Evolutionary conservation across 2,113 vertebrate genomes (phyloP), one percentile per base, ranked within the genome.

Genomic region (Galbula dea): DNA sequence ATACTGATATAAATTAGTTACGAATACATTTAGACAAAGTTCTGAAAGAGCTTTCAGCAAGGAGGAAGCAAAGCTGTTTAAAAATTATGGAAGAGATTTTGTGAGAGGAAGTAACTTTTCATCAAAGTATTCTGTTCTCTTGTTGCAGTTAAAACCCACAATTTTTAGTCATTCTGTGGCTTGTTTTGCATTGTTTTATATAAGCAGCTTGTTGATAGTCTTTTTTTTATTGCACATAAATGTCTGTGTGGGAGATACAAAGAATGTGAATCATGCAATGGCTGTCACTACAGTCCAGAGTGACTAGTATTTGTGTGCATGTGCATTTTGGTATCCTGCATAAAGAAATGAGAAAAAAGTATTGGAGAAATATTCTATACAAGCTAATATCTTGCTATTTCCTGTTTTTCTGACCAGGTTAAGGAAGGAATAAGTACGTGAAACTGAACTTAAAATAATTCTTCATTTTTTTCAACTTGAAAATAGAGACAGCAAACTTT

Each of bases 71-170:
- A 78, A 91, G 20, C 41, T 68, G 6, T 63, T 88, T 67, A 36
- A 87, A 75, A 86, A 89, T 52, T 63, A 67, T 55, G 29, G 48
- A 41, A 67, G 37, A 76, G 66, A 24, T 88, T 89, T 84, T 68
- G 41, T 65, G 78, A 77, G 77, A 92, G 65, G 57, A 3, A 59
- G 15, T 8, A 69, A 86, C 24, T 84, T 83, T 48, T 83, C 45
- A 75, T 65, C 52, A 93, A 23, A 88, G n/a, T 83, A 49, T 58
- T 94, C 92, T 88, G 55, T 88, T 94, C 36, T 81, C 75, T 90
- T 78, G 11, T 57, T 85, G 23, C 67, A 82, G 69, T 63, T 86
- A 39, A 77, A 86, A 34, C 62, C 3, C 27, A 27, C 55, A 54
- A 75, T 83, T 88, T 94, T 45, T 37, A 74, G 46, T 66, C 1